Conservation (phyloP, 2,888 invertebrate genomes). For the Trilocha varians region DNA sequence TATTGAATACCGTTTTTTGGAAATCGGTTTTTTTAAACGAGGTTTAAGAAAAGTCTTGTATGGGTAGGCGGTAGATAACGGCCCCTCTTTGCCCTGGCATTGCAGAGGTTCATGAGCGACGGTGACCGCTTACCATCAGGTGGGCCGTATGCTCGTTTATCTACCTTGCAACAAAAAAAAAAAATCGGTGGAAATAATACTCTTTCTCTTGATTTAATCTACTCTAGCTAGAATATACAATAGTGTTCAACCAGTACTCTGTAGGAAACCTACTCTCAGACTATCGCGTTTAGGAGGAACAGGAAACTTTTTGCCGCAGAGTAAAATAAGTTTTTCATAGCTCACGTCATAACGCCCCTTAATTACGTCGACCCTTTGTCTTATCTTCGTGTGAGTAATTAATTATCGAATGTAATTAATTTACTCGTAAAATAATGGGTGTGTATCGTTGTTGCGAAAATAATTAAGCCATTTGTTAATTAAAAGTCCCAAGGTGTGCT, state of each 20-base stretch:
- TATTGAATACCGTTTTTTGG: too few species aligned
- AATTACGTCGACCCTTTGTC: slow-evolving; percentile 19
- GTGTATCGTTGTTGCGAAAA: slow-evolving; percentile 15
- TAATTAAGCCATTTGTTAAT: slow-evolving; percentile 22
- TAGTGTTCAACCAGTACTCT: background rate
- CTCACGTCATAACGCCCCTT: slow-evolving; percentile 33
- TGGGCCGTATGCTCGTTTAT: too few species aligned
- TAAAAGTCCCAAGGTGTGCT: slow-evolving; percentile 5
- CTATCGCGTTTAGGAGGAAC: background rate
- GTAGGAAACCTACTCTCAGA: background rate
- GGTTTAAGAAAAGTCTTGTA: too few species aligned
- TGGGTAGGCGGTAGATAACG: too few species aligned
- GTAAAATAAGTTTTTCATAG: slow-evolving; percentile 48
- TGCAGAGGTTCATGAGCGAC: too few species aligned
- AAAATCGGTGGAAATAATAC: too few species aligned
- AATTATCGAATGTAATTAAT: slow-evolving; percentile 57
- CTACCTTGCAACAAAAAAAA: too few species aligned
- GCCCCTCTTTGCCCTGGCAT: too few species aligned
- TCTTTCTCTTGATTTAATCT: too few species aligned
- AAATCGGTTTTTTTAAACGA: too few species aligned
- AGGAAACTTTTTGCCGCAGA: slow-evolving; percentile 8
- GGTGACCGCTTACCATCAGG: too few species aligned
- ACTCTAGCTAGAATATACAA: background rate
- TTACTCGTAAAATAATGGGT: slow-evolving; percentile 28
- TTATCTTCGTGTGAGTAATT: slow-evolving; percentile 42